Base-by-base conservation (phyloP, 1,140 invertebrate species). In the Stegodyphus mimosarum region DNA sequence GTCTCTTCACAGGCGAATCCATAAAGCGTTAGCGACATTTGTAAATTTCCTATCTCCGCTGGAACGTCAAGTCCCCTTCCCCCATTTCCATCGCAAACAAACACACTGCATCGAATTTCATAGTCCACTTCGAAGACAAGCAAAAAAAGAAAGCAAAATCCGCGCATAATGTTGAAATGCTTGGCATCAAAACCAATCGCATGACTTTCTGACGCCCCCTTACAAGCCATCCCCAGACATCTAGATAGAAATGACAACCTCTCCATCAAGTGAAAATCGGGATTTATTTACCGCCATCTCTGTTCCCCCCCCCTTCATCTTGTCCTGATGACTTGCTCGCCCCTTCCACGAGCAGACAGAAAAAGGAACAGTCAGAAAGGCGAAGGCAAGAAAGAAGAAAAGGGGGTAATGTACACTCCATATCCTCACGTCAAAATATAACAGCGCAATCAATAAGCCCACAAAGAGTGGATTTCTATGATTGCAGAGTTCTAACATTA, bases 371-470 rank as follows among this genome's bases (percentile, higher is more conserved):
- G 15, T 60, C 55, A 60, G 55, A 9, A 15, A 11, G 9, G 55
- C 9, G 55, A 60, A 15, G 15, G 55, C 9, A 15, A 60, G 9
- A 69, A 51, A 33, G 33, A 18, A 48, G 10, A 7, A 52, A 48
- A 17, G 60, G 52, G 33, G 17, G 78, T 81, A 81, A 79, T 79
- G 77, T 70, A 70, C 67, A 79, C 64, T 77, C 77, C 78, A 72
- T 81, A 81, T 60, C 70, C 55, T 51, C 52, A 51, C 13, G 67
- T 72, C 78, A 81, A 64, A 64, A 81, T 53, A 71, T 81, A 72
- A 81, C 78, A 81, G 67, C 15, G 78, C 52, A 72, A 81, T 81
- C 78, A 81, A 81, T 81, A 81, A 60, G 67, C 18, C 17, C 78
- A 72, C 78, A 81, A 81, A 81, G 78, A 72, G 77, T 70, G 55